Conservation (phyloP, 2,113 vertebrate genomes). For the Chionis minor region DNA sequence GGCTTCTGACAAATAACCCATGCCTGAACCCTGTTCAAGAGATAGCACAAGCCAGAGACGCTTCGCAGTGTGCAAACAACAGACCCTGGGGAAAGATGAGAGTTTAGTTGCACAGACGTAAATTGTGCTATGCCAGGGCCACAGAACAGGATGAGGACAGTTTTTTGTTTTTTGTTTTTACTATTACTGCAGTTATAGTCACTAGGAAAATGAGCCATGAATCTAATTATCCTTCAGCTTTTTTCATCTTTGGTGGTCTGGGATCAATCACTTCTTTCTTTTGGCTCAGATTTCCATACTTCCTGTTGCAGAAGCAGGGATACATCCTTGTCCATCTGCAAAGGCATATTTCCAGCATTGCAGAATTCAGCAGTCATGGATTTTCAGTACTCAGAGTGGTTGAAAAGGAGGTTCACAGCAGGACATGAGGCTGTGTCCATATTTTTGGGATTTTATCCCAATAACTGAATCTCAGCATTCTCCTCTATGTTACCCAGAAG, state of each 20-base stretch:
- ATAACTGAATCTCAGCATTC: neutral
- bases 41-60: neutral
- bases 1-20: neutral
- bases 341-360: neutral
- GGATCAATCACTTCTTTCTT: neutral
- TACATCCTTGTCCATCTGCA: neutral
- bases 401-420: neutral
- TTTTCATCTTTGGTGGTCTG: neutral
- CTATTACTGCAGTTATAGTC: neutral
- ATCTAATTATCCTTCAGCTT: neutral
- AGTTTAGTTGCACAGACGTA: neutral
- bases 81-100: accelerated
- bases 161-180: neutral
- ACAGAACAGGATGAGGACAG: neutral
- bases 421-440: neutral
- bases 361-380: neutral
- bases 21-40: neutral
- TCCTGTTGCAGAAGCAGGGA: neutral
- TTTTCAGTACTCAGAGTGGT: neutral
- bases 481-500: neutral
- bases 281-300: neutral
- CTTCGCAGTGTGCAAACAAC: neutral
- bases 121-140: neutral
- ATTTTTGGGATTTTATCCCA: neutral
- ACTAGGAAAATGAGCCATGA: neutral